Evolutionary conservation across 2,797 vertebrate species (phyloP).

Genomic region (Echiichthys vipera): DNA sequence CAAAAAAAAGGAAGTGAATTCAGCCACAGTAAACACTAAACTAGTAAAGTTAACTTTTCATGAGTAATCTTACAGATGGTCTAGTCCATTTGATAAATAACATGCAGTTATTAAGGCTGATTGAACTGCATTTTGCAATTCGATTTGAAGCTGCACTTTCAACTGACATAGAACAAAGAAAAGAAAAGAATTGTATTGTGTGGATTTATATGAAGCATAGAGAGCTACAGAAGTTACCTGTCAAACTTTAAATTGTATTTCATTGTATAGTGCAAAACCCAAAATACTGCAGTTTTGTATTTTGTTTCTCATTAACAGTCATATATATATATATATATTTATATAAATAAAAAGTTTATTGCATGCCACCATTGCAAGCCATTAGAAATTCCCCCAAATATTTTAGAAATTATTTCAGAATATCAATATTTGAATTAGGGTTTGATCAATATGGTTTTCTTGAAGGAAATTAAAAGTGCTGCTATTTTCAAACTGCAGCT

Average conservation of each 20-base stretch:
- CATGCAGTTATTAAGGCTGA: neutral
- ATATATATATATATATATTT: neutral
- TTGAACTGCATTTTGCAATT: neutral
- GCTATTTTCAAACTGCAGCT: neutral
- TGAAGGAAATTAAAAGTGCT: conserved; percentile 7
- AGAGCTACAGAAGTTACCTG: neutral
- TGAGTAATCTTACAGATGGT: neutral
- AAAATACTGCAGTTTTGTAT: neutral
- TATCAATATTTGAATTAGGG: conserved; percentile 7
- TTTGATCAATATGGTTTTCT: conserved; percentile 8
- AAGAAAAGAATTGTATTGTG: neutral
- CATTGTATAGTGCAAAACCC: neutral
- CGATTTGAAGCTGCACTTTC: neutral
- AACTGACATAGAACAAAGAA: neutral
- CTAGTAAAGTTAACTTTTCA: neutral
- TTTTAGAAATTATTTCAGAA: conserved; percentile 3
- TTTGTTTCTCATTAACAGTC: neutral
- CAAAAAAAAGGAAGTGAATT: neutral
- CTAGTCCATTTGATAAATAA: neutral
- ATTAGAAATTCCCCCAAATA: neutral
- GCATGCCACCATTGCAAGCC: neutral
- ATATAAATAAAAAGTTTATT: neutral
- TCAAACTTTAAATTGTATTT: neutral
- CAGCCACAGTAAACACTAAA: neutral
- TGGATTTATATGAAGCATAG: neutral